Conservation (phyloP, 2,113 vertebrate genomes). For the Cichladusa arquata region DNA sequence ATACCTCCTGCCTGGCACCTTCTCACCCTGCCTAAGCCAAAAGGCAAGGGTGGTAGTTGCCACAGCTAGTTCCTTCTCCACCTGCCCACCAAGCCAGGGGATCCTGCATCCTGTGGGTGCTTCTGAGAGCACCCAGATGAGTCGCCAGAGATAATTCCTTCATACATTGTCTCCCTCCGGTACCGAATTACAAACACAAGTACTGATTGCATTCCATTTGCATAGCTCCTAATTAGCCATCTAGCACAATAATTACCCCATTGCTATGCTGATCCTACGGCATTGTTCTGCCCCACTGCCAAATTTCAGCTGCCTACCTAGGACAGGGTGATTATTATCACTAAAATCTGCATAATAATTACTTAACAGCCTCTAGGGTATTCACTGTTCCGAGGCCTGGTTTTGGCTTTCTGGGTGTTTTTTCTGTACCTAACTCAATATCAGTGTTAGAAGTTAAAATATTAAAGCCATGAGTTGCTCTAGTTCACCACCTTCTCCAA, state of each 20-base stretch:
- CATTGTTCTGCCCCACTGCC: background rate
- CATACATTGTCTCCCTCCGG: background rate
- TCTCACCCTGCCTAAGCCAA: background rate
- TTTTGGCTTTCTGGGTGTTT: background rate
- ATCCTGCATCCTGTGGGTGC: background rate
- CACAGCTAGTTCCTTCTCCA: background rate
- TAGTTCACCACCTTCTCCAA: background rate
- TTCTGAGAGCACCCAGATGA: background rate
- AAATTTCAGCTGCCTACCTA: background rate
- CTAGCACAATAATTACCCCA: conserved; percentile 12
- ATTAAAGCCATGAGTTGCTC: background rate
- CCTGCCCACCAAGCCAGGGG: background rate
- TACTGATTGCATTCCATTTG: background rate
- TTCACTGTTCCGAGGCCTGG: background rate
- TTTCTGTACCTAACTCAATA: background rate
- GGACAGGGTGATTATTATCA: background rate
- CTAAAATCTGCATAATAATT: conserved; percentile 18
- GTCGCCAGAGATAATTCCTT: background rate
- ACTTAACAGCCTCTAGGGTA: conserved; percentile 2
- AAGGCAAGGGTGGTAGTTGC: background rate
- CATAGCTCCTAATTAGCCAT: conserved; percentile 8
- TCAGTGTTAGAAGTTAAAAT: background rate
- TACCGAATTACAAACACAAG: background rate
- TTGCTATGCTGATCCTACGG: background rate
- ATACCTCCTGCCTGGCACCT: background rate